phyloP scores from a whole-genome alignment of 2,113 vertebrate species.

The Dasyurus viverrinus region DNA sequence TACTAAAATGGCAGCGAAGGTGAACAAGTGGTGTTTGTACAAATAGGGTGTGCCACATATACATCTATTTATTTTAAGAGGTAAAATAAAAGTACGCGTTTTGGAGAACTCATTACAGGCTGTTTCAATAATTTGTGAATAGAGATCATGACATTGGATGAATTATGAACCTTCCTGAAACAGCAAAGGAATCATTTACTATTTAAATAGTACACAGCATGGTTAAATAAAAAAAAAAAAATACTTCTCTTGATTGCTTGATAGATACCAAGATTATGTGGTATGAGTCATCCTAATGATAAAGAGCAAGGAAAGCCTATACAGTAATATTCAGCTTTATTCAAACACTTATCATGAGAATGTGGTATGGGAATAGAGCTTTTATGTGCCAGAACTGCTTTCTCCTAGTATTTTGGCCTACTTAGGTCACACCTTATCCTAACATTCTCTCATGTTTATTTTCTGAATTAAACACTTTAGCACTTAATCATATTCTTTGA shows the following conservation, averaged over 20 bases:
- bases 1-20: conserved; percentile 44
- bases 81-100: conserved; percentile 54
- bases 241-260: conserved; percentile 28
- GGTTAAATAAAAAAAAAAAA: conserved; percentile 52
- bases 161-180: conserved; percentile 59
- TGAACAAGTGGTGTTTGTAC: conserved; percentile 44
- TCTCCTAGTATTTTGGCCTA: neutral
- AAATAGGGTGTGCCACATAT: conserved; percentile 43
- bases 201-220: conserved; percentile 54
- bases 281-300: conserved; percentile 5
- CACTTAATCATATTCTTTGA: neutral
- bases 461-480: neutral
- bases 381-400: neutral
- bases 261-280: conserved; percentile 22
- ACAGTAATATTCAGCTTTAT: neutral
- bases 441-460: neutral
- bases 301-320: neutral
- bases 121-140: conserved; percentile 62
- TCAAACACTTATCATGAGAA: neutral
- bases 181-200: conserved; percentile 66
- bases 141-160: conserved; percentile 69
- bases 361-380: neutral
- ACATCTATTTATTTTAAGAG: conserved; percentile 61
- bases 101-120: conserved; percentile 45
- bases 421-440: neutral